phyloP scores from a whole-genome alignment of 2,888 invertebrate species.

The Eudasyphora cyanicolor region DNA sequence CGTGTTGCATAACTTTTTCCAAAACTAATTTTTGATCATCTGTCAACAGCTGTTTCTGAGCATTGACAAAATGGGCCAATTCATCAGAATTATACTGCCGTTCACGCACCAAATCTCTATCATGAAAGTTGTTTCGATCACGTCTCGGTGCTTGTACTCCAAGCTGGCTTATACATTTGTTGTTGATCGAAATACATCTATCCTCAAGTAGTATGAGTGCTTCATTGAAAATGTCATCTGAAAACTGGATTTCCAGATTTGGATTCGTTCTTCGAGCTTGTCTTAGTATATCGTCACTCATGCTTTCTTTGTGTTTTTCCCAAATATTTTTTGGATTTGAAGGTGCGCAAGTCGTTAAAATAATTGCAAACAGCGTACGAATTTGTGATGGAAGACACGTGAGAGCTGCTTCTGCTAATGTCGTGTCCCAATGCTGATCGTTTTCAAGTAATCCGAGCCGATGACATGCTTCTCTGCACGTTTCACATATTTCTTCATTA shows the following conservation, averaged over 20 bases:
- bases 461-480: slow-evolving; percentile 50
- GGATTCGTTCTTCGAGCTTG: slow-evolving; percentile 25
- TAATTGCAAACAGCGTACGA: slow-evolving; percentile 54
- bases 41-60: neutral
- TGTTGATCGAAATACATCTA: slow-evolving; percentile 69
- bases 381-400: slow-evolving; percentile 37
- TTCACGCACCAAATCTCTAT: slow-evolving; percentile 25
- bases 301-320: slow-evolving; percentile 47
- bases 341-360: slow-evolving; percentile 1
- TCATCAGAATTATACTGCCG: neutral
- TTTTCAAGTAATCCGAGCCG: slow-evolving; percentile 18
- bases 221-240: slow-evolving; percentile 51
- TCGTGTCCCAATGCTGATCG: slow-evolving; percentile 43
- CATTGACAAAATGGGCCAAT: neutral
- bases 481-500: slow-evolving; percentile 67
- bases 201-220: slow-evolving; percentile 71
- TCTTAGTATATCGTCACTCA: slow-evolving; percentile 66
- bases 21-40: neutral
- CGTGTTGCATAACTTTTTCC: slow-evolving; percentile 8
- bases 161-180: slow-evolving; percentile 62
- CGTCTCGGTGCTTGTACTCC: slow-evolving; percentile 65
- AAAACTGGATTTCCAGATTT: slow-evolving; percentile 46
- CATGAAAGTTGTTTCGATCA: neutral
- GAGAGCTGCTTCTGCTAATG: slow-evolving; percentile 24
- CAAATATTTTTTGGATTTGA: slow-evolving; percentile 44